Evolutionary conservation across 2,113 vertebrate genomes (phyloP).

Genomic region (Scomber colias): DNA sequence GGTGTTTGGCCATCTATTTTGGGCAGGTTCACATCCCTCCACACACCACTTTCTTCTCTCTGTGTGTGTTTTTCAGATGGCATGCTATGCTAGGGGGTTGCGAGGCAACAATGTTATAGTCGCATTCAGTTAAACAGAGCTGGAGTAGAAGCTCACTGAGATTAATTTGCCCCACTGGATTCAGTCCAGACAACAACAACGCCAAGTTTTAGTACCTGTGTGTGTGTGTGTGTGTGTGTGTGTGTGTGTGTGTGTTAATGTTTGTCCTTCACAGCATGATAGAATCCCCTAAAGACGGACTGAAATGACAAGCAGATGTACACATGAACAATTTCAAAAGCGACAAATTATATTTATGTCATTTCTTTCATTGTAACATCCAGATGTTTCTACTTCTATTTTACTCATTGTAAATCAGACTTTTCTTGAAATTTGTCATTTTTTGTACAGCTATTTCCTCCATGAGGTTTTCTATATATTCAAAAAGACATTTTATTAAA

Average conservation of each 20-base stretch:
- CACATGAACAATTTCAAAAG: neutral
- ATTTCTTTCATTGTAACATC: too few species aligned
- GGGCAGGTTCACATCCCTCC: constrained; percentile 15
- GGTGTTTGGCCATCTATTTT: constrained; percentile 58
- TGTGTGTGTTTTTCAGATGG: constrained; percentile 13
- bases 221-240: constrained; percentile 13
- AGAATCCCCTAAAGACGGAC: neutral
- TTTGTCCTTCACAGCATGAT: constrained; percentile 20
- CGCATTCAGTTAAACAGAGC: constrained; percentile 28
- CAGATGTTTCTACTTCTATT: too few species aligned
- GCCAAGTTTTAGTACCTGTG: neutral
- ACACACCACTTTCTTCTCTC: constrained; percentile 14
- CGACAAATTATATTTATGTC: too few species aligned
- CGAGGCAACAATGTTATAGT: constrained; percentile 3
- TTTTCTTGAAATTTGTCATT: too few species aligned
- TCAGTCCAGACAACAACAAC: constrained; percentile 26
- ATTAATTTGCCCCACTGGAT: constrained; percentile 40
- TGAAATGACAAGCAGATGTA: neutral
- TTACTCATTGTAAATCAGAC: too few species aligned
- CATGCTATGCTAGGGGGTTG: constrained; percentile 1
- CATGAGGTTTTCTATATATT: too few species aligned
- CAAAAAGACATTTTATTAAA: too few species aligned
- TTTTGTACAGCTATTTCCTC: too few species aligned
- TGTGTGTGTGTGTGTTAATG: neutral
- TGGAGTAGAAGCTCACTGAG: constrained; percentile 4